Evolutionary conservation across 2,888 invertebrate species (phyloP), one percentile per base, ranked within the genome.

Genomic region (Seira musarum): DNA sequence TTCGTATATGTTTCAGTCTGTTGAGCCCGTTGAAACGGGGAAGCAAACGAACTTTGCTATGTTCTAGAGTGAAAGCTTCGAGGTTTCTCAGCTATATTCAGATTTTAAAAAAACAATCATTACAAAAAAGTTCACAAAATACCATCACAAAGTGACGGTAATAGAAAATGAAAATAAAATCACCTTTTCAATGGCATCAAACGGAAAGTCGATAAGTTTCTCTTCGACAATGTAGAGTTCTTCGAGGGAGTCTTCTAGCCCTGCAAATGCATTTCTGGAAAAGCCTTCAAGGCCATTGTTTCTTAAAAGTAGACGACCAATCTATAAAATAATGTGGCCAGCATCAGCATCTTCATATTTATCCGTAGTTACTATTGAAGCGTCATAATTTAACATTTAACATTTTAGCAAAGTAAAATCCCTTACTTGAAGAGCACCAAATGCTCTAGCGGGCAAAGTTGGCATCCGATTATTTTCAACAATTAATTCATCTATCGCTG

Each of bases 201-300:
- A 91, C 0, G 96, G 95, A 68, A 96, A 90, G 85, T 93, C 94
- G 81, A 94, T 91, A 68, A 96, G 88, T 84, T 94, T 93, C 17
- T 95, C 94, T 89, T 96, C 96, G 1, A 96, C 96, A 35, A 96
- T 91, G 87, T 93, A 96, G 74, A 96, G 91, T 90, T 96, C 96
- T 85, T 95, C 92, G 40, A 96, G 89, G 68, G 92, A 92, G 57
- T 92, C 91, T 89, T 95, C 95, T 71, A 95, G 91, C 22, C 94
- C 93, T 74, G 93, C 93, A 70, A 96, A 89, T 94, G 96, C 96
- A 70, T 94, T 93, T 63, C 93, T 92, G 0, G 95, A 94, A 17
- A 96, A 91, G 70, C 95, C 91, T 88, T 96, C 95, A 17, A 96
- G 89, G 53, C 94, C 93, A 88, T 96, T 96, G 88, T 95, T 93